Percentiles rank a stretch among this genome's conserved stretches.
These are phyloP conservation scores for Burhinus oedicnemus DNA, from an alignment of 2,113 vertebrate genomes.

Conservation along the genomic window DNA sequence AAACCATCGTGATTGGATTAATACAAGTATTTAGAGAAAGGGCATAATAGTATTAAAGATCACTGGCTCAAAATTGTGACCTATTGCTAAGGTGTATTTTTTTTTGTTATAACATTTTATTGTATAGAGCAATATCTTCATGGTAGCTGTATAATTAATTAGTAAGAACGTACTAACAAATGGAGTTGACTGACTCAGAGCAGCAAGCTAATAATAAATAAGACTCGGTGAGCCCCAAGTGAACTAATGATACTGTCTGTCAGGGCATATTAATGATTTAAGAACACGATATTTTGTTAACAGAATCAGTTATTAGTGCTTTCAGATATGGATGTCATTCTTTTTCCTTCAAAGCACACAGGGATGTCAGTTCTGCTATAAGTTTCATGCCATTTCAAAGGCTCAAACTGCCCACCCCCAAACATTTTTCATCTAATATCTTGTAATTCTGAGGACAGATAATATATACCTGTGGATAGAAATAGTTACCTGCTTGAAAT, in stretches of 20 bases:
- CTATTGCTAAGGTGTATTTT: background rate
- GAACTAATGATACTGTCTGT: background rate
- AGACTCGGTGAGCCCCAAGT: background rate
- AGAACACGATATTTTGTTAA: background rate
- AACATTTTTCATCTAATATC: background rate
- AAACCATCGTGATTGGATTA: background rate
- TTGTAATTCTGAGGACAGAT: background rate
- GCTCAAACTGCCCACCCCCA: background rate
- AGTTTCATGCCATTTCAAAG: background rate
- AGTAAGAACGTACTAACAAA: background rate
- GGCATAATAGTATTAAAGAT: background rate
- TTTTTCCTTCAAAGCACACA: background rate
- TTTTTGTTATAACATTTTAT: background rate
- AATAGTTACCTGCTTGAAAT: background rate
- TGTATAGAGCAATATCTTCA: background rate
- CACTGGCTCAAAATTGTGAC: background rate
- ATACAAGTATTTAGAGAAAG: background rate
- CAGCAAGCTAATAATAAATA: background rate
- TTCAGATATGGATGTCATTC: background rate
- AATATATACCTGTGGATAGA: background rate
- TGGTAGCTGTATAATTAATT: background rate
- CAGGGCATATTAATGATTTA: background rate
- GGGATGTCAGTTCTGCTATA: background rate
- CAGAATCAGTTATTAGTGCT: background rate
- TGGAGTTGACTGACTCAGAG: background rate